These are phyloP conservation scores for Artibeus jamaicensis DNA, from an alignment of 2,797 vertebrate genomes.

Conservation along the genomic window DNA sequence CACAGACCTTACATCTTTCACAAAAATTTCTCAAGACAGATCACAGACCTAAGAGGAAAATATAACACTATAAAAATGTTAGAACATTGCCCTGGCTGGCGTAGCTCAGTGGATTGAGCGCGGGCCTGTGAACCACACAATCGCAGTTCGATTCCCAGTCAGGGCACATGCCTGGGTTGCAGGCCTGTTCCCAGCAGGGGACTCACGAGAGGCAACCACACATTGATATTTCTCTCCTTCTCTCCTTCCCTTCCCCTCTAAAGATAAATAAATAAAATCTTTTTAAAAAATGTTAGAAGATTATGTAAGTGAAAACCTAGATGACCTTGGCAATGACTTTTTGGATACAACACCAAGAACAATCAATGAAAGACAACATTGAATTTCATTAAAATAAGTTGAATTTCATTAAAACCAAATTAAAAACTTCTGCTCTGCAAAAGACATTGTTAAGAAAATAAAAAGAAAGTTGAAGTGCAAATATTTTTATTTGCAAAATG, in stretches of 20 bases:
- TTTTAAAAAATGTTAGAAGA: not conserved
- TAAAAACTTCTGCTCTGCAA: not conserved
- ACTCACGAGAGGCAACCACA: too few relatives aligned
- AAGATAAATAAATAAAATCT: too few relatives aligned
- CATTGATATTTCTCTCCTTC: too few relatives aligned
- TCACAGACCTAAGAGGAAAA: not conserved
- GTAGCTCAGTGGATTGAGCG: too few relatives aligned
- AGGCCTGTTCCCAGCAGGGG: too few relatives aligned
- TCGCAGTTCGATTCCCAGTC: too few relatives aligned
- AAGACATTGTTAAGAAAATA: not conserved
- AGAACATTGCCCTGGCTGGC: too few relatives aligned
- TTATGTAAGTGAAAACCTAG: not conserved
- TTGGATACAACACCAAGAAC: not conserved
- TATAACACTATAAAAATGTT: not conserved
- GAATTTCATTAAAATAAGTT: not conserved
- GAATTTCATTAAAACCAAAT: not conserved
- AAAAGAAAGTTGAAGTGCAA: not conserved
- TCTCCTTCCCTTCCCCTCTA: too few relatives aligned
- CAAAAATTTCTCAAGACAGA: not conserved
- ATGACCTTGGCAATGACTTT: not conserved
- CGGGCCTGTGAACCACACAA: too few relatives aligned
- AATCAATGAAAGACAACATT: not conserved
- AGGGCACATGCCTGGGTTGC: too few relatives aligned
- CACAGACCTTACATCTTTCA: not conserved
- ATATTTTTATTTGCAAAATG: not conserved